Conservation (phyloP, 2,888 invertebrate genomes). For the Trichopoda pennipes region DNA sequence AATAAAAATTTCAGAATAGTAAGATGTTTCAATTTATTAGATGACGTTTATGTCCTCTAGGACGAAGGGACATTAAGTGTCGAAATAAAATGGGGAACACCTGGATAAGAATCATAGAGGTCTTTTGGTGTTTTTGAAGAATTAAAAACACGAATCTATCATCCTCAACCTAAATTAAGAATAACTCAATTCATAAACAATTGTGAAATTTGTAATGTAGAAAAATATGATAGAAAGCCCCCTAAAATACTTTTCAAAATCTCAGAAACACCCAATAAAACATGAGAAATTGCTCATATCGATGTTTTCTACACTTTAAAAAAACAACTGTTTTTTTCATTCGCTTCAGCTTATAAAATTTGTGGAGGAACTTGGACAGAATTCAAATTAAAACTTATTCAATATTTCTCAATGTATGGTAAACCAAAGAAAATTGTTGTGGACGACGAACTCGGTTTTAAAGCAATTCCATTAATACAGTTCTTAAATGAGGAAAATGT, state of each 20-base stretch:
- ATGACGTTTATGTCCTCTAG: neutral
- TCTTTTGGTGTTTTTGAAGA: neutral
- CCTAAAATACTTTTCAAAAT: no score
- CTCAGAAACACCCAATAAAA: neutral
- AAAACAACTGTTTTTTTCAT: slow-evolving; percentile 5
- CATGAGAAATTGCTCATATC: neutral
- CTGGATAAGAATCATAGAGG: neutral
- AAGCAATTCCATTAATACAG: slow-evolving; percentile 29
- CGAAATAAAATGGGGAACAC: neutral
- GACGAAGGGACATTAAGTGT: neutral
- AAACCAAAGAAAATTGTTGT: neutral
- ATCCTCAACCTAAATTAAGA: neutral
- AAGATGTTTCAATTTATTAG: neutral
- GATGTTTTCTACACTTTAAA: neutral
- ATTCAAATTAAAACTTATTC: neutral
- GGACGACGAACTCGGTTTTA: neutral
- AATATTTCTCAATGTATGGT: neutral
- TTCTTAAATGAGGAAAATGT: no score
- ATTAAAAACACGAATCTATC: neutral
- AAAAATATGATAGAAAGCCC: no score
- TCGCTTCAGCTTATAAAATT: neutral
- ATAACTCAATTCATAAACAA: no score
- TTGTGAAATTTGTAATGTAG: no score
- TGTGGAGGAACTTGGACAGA: neutral
- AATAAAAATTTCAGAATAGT: neutral